Conservation (phyloP, 2,888 invertebrate species). For the Thumatha senex region DNA sequence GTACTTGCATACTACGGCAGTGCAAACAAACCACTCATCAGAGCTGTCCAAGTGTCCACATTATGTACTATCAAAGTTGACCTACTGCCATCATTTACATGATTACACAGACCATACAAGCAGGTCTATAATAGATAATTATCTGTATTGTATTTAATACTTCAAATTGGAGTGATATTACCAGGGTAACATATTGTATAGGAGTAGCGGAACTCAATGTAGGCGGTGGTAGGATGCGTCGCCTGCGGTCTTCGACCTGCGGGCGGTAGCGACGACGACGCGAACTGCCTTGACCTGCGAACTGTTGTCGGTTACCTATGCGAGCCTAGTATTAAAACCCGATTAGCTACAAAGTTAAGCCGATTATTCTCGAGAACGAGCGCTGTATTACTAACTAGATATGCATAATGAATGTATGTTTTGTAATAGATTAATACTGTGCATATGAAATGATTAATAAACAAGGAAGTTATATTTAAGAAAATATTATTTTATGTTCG, state of each 20-base stretch:
- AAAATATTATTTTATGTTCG: not conserved
- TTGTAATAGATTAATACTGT: too few species aligned
- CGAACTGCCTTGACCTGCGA: slow-evolving; percentile 71
- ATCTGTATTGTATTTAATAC: not conserved
- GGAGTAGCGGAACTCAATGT: slow-evolving; percentile 70
- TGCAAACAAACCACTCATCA: slow-evolving; percentile 18
- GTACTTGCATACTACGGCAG: slow-evolving; percentile 18
- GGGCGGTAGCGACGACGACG: slow-evolving; percentile 42
- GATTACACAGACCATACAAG: slow-evolving; percentile 25
- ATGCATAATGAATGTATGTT: too few species aligned
- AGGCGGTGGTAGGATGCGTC: slow-evolving; percentile 48
- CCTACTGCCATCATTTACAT: slow-evolving; percentile 33
- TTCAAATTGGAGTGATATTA: slow-evolving; percentile 14
- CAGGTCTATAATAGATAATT: slow-evolving; percentile 13
- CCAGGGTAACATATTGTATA: slow-evolving; percentile 50
- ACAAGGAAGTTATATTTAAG: not conserved
- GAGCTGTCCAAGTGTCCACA: slow-evolving; percentile 12
- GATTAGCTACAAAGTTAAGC: slow-evolving; percentile 34
- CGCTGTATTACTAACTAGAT: not conserved
- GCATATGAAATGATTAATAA: not conserved
- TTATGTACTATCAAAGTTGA: slow-evolving; percentile 24
- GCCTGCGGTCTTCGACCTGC: slow-evolving; percentile 66
- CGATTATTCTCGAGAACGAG: slow-evolving; percentile 25
- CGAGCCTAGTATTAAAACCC: slow-evolving; percentile 54
- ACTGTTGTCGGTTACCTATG: slow-evolving; percentile 61